A percentile compares a stretch with the other conserved stretches of the same genome.
Conservation (phyloP, 2,797 vertebrate genomes). For the Sebastes steindachneri region DNA sequence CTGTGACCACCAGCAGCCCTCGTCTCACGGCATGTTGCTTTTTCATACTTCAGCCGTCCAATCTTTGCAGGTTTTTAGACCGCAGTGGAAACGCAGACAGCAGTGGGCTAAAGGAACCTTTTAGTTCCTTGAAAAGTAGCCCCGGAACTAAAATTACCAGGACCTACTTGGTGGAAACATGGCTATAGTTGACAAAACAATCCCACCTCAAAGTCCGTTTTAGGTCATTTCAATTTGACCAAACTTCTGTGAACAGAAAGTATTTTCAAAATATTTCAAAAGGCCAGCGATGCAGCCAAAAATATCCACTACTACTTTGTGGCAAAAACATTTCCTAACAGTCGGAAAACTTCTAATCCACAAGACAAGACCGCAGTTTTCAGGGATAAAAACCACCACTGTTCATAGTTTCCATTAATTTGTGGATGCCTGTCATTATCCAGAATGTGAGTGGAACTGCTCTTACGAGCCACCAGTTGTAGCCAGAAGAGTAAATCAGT, state of each 20-base stretch:
- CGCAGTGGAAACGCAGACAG: not conserved
- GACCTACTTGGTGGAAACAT: not conserved
- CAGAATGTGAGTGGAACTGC: not conserved
- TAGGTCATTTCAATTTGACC: not conserved
- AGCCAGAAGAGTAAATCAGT: constrained; percentile 1
- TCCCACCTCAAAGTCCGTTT: not conserved
- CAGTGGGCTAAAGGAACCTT: not conserved
- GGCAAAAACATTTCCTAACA: not conserved
- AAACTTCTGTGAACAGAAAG: not conserved
- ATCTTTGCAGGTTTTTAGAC: not conserved
- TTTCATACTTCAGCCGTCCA: not conserved
- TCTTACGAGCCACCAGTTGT: not conserved
- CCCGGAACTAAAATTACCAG: not conserved
- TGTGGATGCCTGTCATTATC: not conserved
- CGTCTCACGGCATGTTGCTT: not conserved
- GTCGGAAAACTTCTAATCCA: not conserved
- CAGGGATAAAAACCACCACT: not conserved
- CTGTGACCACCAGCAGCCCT: too few species aligned
- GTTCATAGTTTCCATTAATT: not conserved
- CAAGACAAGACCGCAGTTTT: not conserved
- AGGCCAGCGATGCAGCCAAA: not conserved
- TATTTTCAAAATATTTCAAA: not conserved
- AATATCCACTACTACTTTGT: not conserved
- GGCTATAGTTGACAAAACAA: not conserved
- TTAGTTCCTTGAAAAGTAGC: not conserved